Percentiles rank a stretch among this genome's conserved stretches.
Conservation (phyloP, 2,888 invertebrate genomes). For the Stegana nigrithorax region DNA sequence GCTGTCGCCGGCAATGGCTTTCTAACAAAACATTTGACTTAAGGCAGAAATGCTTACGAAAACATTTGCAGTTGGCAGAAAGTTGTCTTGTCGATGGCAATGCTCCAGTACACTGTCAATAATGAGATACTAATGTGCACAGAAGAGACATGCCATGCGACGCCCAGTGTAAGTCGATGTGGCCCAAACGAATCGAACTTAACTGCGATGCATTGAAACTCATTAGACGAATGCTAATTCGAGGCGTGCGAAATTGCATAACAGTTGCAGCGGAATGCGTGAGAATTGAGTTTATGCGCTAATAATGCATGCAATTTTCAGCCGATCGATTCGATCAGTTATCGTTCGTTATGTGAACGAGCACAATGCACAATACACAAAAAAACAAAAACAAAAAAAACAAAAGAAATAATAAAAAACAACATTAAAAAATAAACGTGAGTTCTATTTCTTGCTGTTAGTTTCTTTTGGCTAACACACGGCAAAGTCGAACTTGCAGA, state of each 20-base stretch:
- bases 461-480: no score
- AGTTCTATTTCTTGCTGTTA: no score
- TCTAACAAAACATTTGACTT: no score
- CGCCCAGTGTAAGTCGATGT: not conserved
- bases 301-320: not conserved
- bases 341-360: not conserved
- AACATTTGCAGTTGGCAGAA: no score
- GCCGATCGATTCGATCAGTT: not conserved
- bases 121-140: not conserved
- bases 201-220: not conserved
- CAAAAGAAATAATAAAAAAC: not conserved
- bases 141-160: not conserved
- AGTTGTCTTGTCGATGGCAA: no score
- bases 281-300: not conserved
- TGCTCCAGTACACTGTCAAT: no score
- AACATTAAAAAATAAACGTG: no score
- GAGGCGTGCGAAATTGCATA: not conserved
- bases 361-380: not conserved
- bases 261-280: not conserved
- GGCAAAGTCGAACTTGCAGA: no score
- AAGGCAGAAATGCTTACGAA: not conserved
- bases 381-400: not conserved
- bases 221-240: not conserved
- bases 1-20: no score
- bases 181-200: no score